Conservation (phyloP, 1,140 invertebrate species). For the Rhopalosiphum maidis region DNA sequence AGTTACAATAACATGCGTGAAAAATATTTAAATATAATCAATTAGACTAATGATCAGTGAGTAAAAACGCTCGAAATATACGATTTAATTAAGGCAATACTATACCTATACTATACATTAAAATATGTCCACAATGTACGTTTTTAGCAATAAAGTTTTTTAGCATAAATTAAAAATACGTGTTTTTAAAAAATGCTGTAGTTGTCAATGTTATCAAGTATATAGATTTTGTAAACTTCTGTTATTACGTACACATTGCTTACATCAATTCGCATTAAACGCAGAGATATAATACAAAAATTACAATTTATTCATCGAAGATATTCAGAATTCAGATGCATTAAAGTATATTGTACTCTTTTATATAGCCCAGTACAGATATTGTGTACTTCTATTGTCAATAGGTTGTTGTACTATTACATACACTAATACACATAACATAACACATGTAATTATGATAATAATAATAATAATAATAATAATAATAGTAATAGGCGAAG, state of each 20-base stretch:
- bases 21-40: too few relatives aligned
- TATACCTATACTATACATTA: too few relatives aligned
- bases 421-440: slow-evolving; percentile 4
- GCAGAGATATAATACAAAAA: neutral
- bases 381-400: neutral
- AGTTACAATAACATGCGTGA: too few relatives aligned
- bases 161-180: neutral
- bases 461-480: slow-evolving; percentile 46
- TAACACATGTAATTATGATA: slow-evolving; percentile 9
- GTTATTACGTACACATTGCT: neutral
- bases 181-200: neutral
- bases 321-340: neutral
- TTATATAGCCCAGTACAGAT: neutral
- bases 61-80: neutral
- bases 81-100: too few relatives aligned
- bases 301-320: neutral
- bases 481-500: neutral
- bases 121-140: neutral
- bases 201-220: too few relatives aligned
- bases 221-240: neutral
- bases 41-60: too few relatives aligned
- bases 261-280: neutral
- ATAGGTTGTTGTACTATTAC: slow-evolving; percentile 6
- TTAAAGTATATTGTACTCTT: neutral
- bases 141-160: neutral